Conservation (phyloP, 2,113 vertebrate genomes). For the Lamprotornis superbus region DNA sequence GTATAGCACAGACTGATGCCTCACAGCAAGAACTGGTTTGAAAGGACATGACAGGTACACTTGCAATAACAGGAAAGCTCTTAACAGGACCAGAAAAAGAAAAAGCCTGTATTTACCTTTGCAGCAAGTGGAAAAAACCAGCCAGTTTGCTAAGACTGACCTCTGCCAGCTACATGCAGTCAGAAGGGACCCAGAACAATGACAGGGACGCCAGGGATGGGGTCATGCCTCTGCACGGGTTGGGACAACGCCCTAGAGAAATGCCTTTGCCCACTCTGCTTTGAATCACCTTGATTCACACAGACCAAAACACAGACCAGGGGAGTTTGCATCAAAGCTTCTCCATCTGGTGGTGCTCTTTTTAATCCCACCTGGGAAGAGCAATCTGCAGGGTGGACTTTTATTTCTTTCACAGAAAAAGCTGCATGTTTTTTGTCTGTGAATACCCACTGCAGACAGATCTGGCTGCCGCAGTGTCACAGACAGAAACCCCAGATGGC, state of each 20-base stretch:
- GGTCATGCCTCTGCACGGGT: fast-evolving
- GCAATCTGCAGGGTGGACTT: background rate
- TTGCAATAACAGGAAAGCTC: background rate
- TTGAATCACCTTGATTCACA: background rate
- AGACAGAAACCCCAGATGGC: background rate
- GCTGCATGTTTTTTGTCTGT: fast-evolving
- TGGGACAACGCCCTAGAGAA: background rate
- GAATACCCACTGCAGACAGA: background rate
- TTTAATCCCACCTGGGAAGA: background rate
- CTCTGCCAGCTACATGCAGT: background rate
- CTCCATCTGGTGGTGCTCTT: background rate
- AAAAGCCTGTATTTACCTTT: background rate
- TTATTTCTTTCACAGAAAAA: background rate
- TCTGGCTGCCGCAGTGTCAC: background rate
- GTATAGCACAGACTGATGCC: background rate
- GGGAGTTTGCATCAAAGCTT: background rate
- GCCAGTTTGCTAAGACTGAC: background rate
- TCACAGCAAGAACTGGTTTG: background rate
- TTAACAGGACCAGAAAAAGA: background rate
- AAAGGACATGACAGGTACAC: background rate
- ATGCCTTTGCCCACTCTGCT: background rate
- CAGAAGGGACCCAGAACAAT: background rate
- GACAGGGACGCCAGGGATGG: fast-evolving
- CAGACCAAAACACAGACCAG: background rate
- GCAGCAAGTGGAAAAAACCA: background rate